phyloP scores from a whole-genome alignment of 1,140 invertebrate species.

The Saxidomus purpurata region DNA sequence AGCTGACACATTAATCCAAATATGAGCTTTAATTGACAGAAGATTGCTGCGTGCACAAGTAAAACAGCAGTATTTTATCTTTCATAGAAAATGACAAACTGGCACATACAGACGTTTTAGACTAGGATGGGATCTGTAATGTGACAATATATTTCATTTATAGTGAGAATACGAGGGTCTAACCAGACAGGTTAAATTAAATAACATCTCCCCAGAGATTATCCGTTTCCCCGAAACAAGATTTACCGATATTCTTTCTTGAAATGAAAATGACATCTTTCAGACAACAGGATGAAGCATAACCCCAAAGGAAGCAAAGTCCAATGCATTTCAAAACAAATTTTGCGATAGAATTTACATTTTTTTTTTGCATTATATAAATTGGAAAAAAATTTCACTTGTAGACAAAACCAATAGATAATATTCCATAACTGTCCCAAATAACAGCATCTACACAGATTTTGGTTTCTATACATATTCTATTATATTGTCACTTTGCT shows the following conservation, averaged over 20 bases:
- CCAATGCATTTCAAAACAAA: too few species aligned
- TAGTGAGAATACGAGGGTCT: background rate
- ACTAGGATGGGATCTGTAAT: background rate
- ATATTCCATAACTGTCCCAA: too few species aligned
- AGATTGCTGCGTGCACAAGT: background rate
- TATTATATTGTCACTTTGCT: too few species aligned
- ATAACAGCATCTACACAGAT: too few species aligned
- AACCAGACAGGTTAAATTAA: conserved; percentile 27
- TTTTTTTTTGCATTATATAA: too few species aligned
- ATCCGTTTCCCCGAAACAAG: background rate
- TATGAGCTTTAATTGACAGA: background rate
- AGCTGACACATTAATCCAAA: conserved; percentile 10
- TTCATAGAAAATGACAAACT: background rate
- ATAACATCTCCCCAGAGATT: conserved; percentile 19
- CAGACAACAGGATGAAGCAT: background rate
- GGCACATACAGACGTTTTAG: background rate
- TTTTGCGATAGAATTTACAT: too few species aligned
- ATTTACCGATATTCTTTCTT: background rate
- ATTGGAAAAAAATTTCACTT: too few species aligned
- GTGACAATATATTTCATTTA: conserved; percentile 26
- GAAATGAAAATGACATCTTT: background rate
- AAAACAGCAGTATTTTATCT: background rate
- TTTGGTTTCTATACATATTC: too few species aligned
- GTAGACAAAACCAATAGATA: too few species aligned
- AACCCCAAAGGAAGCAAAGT: conserved; percentile 3